These are phyloP conservation scores for Octonoba sinensis DNA, from an alignment of 2,888 invertebrate species.

Conservation along the genomic window DNA sequence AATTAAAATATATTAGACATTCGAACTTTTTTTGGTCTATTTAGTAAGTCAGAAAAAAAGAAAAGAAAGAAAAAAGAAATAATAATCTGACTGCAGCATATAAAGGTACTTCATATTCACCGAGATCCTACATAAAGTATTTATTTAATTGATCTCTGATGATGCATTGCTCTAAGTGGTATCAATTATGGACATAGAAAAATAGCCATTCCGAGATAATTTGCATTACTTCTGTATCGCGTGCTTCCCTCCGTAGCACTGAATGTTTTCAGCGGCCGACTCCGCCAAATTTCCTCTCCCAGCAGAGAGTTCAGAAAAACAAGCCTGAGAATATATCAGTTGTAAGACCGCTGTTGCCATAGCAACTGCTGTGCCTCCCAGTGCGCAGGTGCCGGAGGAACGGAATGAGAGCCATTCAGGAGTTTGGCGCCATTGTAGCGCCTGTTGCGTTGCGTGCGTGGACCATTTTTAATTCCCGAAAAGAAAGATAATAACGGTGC, in stretches of 20 bases:
- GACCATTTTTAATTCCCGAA: slow-evolving; percentile 48
- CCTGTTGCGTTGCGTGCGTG: slow-evolving; percentile 61
- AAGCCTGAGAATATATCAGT: slow-evolving; percentile 41
- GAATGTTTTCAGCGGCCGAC: too few species aligned
- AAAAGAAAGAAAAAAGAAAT: too few species aligned
- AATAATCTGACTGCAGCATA: too few species aligned
- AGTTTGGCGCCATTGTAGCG: slow-evolving; percentile 34
- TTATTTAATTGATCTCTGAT: too few species aligned
- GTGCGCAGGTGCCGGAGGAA: slow-evolving; percentile 32
- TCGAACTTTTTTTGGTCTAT: too few species aligned
- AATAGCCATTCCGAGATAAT: slow-evolving; percentile 8
- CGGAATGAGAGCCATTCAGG: slow-evolving; percentile 20
- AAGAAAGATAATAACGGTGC: slow-evolving; percentile 57
- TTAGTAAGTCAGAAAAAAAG: too few species aligned
- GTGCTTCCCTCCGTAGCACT: not conserved
- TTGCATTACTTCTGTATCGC: slow-evolving; percentile 9
- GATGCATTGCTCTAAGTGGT: too few species aligned
- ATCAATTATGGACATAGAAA: too few species aligned
- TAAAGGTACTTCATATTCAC: too few species aligned
- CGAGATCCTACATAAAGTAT: too few species aligned
- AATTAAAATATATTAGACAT: too few species aligned
- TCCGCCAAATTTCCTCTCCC: too few species aligned
- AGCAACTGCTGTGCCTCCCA: not conserved
- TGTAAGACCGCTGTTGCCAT: slow-evolving; percentile 35
- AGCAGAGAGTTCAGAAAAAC: slow-evolving; percentile 28